Evolutionary conservation across 2,113 vertebrate genomes (phyloP), one percentile per base, ranked within the genome.

Genomic region (Gymnobelideus leadbeateri): DNA sequence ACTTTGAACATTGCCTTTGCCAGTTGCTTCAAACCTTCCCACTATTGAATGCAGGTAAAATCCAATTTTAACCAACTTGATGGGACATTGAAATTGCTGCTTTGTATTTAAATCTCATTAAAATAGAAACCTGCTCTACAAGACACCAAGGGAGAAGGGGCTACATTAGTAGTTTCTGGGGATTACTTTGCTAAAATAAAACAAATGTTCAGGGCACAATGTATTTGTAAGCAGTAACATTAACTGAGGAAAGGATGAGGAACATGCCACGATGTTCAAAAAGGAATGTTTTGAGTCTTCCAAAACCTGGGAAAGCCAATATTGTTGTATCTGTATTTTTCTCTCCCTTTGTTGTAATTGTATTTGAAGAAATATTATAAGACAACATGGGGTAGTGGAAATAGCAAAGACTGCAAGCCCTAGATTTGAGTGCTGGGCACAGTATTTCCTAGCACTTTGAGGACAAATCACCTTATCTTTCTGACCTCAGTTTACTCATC

Each of bases 101-200:
- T 43, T 84, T 84, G 68, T 84, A 84, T 84, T 84, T 84, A 84
- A 84, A 84, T 84, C 16, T 84, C 68, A 84, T 84, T 84, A 84
- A 84, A 84, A n/a, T 84, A 84, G 37, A 84, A 84, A 84, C 19
- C 16, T 84, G 16, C 5, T 84, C 6, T 84, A 21, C 6, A 84
- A 84, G 68, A 23, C 19, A 43, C 16, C 68, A 84, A 84, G n/a
- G n/a, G 37, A 84, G 16, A 84, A 84, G 31, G 31, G 61, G 31
- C 61, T 68, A 68, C 61, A 37, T 37, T n/a, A 68, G 31, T 68
- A 37, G 61, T 68, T 84, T n/a, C 37, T 0, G 12, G 68, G 68
- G 68, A 77, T 77, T 77, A n/a, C 16, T 77, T 77, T 84, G 68
- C 68, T 84, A 84, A 84, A 43, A 84, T 84, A 43, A 84, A 84